Percentiles rank a stretch among this genome's conserved stretches.
Conservation (phyloP, 37 sponge, comb jelly and placozoan species). For the Ianthella basta region DNA sequence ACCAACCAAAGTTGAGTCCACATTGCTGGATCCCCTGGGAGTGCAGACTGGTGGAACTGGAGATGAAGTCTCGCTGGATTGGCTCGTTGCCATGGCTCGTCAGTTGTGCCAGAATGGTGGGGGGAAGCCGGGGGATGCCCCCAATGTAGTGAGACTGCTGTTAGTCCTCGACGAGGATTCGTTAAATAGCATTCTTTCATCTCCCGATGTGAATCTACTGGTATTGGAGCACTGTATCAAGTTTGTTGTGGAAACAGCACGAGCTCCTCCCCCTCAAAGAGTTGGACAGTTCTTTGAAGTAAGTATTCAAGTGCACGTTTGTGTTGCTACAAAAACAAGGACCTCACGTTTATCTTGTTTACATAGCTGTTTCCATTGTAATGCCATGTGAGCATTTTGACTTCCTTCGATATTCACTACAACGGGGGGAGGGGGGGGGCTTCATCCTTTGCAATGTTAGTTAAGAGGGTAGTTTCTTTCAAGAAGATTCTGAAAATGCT, state of each 20-base stretch:
- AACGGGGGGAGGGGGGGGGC: no score
- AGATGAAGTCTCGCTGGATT: neutral
- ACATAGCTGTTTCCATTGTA: no score
- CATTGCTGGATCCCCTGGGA: neutral
- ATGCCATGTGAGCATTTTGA: no score
- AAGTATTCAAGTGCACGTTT: neutral
- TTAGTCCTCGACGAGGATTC: constrained; percentile 17
- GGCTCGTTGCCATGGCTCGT: neutral
- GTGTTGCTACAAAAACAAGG: no score
- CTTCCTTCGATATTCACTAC: no score
- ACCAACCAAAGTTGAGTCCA: neutral
- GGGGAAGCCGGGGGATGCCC: neutral
- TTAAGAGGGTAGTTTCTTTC: no score
- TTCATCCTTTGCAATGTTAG: no score
- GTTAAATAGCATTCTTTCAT: neutral
- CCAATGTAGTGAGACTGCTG: neutral
- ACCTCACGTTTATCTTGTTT: no score
- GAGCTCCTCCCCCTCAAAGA: neutral
- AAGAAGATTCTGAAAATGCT: no score
- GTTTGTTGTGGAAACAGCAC: constrained; percentile 27
- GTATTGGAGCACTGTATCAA: constrained; percentile 11
- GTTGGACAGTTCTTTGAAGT: constrained; percentile 29
- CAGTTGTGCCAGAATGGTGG: neutral
- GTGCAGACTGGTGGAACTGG: neutral
- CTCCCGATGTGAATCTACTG: neutral